Evolutionary conservation across 1,140 invertebrate genomes (phyloP), one percentile per base, ranked within the genome.

Genomic region (Saccostrea glomerata): DNA sequence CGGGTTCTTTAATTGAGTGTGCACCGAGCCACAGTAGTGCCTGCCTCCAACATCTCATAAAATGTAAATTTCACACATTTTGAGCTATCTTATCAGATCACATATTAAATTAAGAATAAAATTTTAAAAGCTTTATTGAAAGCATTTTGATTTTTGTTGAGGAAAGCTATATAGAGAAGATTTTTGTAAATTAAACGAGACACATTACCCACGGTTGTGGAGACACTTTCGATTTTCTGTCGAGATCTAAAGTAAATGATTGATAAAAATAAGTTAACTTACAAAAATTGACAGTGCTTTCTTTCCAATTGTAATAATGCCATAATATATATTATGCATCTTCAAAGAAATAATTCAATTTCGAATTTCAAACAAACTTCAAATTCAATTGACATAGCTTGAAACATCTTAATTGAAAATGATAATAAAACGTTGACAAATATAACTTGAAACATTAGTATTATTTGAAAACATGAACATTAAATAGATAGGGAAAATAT

Each of bases 121-220:
- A 85, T 63, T 85, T 63, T 85, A 85, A 85, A 58, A 56, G 84
- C 84, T 85, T 85, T 85, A 85, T 85, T 85, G 84, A 85, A 85
- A 85, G 56, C 58, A 60, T 56, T 84, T 77, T 17, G 70, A 77
- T 25, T 77, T 77, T 77, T 23, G 23, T 77, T 23, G 15, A 77
- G 70, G 23, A 77, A 17, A 17, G 70, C 70, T 77, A 77, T 77
- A 77, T 30, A 77, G 70, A 66, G 60, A 66, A 66, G 47, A 77
- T 25, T 77, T 77, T 77, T 77, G 70, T 30, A 77, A 77, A 40
- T 77, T 30, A 30, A 77, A 77, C 30, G 70, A 77, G 70, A 77
- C 70, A 30, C 70, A 77, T 77, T 77, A 77, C 25, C 47, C 12
- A 30, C 9, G 15, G 70, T 77, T 63, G 17, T 63, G 70, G 70